Evolutionary conservation across 2,113 vertebrate genomes (phyloP), one percentile per base, ranked within the genome.

Genomic region (Scolopax mira): DNA sequence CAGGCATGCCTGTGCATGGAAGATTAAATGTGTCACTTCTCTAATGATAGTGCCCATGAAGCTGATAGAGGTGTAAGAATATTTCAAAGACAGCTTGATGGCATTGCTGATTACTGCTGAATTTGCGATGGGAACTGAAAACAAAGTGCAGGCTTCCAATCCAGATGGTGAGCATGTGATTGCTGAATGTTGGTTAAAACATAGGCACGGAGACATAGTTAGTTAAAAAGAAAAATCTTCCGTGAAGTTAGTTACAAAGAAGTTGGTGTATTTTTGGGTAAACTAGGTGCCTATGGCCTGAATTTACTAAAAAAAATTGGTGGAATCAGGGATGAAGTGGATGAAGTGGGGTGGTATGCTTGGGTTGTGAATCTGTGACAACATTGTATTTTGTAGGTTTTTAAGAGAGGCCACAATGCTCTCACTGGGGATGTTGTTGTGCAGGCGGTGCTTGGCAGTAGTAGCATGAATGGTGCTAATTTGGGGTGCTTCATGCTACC

Each of bases 31-130:
- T 78, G 57, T 78, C 61, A 48, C 44, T 78, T 71, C 70, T 35
- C 11, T 58, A 62, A 52, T 44, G 39, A 60, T 0, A 52, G 39
- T 25, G 55, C 6, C 65, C 19, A 17, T 51, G 69, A 41, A 84
- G 48, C 17, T 81, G 44, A 8, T 7, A 57, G 62, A 65, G 25
- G 41, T 77, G 67, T 54, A 77, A 62, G 58, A 88, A 41, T 44
- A 65, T 86, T 89, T 93, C 83, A 89, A 77, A 92, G 64, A 31
- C 57, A 92, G 55, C 57, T 86, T 42, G 46, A 60, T 93, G 73
- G 66, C 79, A 71, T 48, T 71, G 65, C 55, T 78, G 77, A 39
- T 67, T 64, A 58, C 51, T 48, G 72, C 51, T 48, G 72, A 58
- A 80, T 90, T 86, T 95, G 51, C 0, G 0, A 60, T 67, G 73